These are phyloP conservation scores for Diarsia dahlii DNA, from an alignment of 2,888 invertebrate genomes.

Conservation along the genomic window DNA sequence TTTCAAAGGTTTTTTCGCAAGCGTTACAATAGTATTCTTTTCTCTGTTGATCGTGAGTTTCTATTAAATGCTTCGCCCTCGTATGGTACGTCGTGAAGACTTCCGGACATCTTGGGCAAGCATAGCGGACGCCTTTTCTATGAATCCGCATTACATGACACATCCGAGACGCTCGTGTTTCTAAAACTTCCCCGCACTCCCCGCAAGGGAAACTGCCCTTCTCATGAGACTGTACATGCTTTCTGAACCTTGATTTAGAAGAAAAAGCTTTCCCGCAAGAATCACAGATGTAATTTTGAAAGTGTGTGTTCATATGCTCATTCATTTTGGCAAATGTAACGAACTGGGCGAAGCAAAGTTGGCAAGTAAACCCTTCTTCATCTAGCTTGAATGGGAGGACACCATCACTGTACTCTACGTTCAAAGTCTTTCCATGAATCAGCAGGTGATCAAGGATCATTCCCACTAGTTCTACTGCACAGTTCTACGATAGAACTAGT, in stretches of 20 bases:
- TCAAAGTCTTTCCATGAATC: constrained; percentile 75
- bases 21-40: constrained; percentile 76
- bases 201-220: constrained; percentile 83
- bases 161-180: constrained; percentile 80
- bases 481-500: too few species aligned
- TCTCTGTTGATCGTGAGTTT: constrained; percentile 78
- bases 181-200: constrained; percentile 79
- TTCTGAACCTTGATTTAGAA: constrained; percentile 83
- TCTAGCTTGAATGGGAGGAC: constrained; percentile 85
- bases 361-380: constrained; percentile 78
- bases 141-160: constrained; percentile 81
- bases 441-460: constrained; percentile 80
- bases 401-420: constrained; percentile 82
- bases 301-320: constrained; percentile 86
- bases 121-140: constrained; percentile 81
- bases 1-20: constrained; percentile 80
- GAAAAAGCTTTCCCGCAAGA: constrained; percentile 85
- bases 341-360: constrained; percentile 79
- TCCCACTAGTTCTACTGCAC: too few species aligned
- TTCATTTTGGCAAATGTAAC: constrained; percentile 82
- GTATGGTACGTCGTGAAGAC: constrained; percentile 82
- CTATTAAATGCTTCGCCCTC: constrained; percentile 82
- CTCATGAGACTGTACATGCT: constrained; percentile 84
- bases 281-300: constrained; percentile 85
- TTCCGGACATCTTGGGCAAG: constrained; percentile 84